phyloP scores from a whole-genome alignment of 2,888 invertebrate species.

The Mythimna loreyi region DNA sequence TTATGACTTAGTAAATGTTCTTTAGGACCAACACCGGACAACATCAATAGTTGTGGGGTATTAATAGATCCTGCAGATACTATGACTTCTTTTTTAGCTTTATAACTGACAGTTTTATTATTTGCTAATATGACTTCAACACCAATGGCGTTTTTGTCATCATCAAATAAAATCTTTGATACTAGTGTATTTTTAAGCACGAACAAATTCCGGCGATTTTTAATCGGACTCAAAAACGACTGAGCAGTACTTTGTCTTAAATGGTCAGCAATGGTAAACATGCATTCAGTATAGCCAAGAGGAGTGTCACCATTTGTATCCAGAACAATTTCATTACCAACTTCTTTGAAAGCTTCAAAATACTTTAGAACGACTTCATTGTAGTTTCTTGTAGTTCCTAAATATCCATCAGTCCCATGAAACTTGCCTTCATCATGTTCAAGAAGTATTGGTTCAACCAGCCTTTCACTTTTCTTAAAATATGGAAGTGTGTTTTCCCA shows the following conservation, averaged over 20 bases:
- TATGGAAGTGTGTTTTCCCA: constrained; percentile 85
- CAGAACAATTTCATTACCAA: constrained; percentile 77
- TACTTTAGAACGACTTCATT: constrained; percentile 58
- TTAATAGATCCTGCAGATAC: constrained; percentile 84
- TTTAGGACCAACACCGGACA: constrained; percentile 86
- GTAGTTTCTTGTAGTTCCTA: constrained; percentile 75
- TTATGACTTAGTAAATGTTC: constrained; percentile 73
- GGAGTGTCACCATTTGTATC: constrained; percentile 77
- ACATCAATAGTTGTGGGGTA: constrained; percentile 84
- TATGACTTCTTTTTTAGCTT: constrained; percentile 83
- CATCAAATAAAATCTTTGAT: constrained; percentile 86
- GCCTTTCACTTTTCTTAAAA: constrained; percentile 85
- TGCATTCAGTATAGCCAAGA: constrained; percentile 82
- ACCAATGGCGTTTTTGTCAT: constrained; percentile 79
- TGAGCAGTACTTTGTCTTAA: constrained; percentile 85
- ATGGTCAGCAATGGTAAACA: constrained; percentile 83
- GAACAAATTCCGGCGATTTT: constrained; percentile 72
- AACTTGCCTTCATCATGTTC: constrained; percentile 53
- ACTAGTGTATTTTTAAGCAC: constrained; percentile 84
- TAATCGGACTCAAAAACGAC: constrained; percentile 80
- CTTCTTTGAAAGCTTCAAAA: constrained; percentile 77
- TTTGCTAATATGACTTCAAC: constrained; percentile 75
- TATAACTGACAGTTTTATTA: constrained; percentile 65
- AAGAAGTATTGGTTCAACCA: constrained; percentile 56
- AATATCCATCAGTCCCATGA: constrained; percentile 80